phyloP scores from a whole-genome alignment of 2,888 invertebrate genomes.

The Synanthedon formicaeformis region DNA sequence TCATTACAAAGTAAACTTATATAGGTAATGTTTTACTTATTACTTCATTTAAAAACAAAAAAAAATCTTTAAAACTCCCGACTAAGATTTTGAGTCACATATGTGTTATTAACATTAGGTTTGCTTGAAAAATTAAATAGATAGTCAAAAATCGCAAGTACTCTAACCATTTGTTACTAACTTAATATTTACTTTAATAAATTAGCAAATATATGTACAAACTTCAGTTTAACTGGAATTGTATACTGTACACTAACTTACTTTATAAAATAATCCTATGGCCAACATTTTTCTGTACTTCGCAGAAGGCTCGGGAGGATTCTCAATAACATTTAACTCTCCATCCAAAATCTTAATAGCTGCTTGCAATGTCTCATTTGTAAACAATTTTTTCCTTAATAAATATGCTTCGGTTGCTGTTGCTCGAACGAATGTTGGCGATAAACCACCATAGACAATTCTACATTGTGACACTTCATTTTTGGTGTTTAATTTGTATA shows the following conservation, averaged over 20 bases:
- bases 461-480: slow-evolving; percentile 44
- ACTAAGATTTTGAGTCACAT: too few species aligned
- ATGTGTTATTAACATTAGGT: too few species aligned
- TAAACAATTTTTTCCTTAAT: slow-evolving; percentile 35
- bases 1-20: too few species aligned
- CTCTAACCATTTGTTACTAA: too few species aligned
- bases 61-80: too few species aligned
- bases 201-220: too few species aligned
- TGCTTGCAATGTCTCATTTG: slow-evolving; percentile 47
- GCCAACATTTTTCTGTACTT: slow-evolving; percentile 71
- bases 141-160: too few species aligned
- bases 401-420: slow-evolving; percentile 53
- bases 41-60: too few species aligned
- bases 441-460: slow-evolving; percentile 69
- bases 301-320: slow-evolving; percentile 66
- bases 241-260: slow-evolving; percentile 14
- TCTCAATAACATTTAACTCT: slow-evolving; percentile 27
- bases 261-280: slow-evolving; percentile 73
- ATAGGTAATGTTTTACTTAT: too few species aligned
- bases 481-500: slow-evolving; percentile 52
- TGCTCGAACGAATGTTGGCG: slow-evolving; percentile 43
- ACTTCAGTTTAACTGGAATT: too few species aligned
- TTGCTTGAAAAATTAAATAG: too few species aligned
- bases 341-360: slow-evolving; percentile 22
- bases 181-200: too few species aligned